Conservation (phyloP, 2,113 vertebrate species). For the Pongo abelii region DNA sequence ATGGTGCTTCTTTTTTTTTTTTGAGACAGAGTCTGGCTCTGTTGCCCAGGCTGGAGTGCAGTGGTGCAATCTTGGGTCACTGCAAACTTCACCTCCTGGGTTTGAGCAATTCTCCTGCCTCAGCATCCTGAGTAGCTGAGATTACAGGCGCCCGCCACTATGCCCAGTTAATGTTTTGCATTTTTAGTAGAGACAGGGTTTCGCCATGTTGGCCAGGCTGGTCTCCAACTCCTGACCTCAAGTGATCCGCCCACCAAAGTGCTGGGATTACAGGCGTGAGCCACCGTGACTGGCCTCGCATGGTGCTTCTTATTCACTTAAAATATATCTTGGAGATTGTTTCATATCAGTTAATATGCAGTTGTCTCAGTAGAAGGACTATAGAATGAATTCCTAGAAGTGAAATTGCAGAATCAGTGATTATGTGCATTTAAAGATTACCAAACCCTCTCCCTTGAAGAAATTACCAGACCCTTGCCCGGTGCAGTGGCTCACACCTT, state of each 20-base stretch:
- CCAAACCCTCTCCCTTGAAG: neutral
- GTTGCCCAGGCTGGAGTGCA: neutral
- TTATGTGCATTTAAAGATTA: conserved; percentile 20
- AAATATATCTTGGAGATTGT: neutral
- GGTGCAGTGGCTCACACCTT: no score
- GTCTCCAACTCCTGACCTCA: no score
- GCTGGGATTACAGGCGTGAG: no score
- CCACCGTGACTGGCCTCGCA: neutral
- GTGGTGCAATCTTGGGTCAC: neutral
- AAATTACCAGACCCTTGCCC: neutral
- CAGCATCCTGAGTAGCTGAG: no score
- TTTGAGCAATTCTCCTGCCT: neutral
- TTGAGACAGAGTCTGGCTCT: neutral
- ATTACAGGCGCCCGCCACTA: no score
- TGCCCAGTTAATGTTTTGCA: no score
- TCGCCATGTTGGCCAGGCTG: no score
- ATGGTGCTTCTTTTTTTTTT: neutral
- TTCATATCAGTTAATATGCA: conserved; percentile 26
- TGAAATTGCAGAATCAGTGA: neutral
- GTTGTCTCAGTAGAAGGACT: conserved; percentile 20
- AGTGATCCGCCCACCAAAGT: no score
- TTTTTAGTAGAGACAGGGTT: no score
- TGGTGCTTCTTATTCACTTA: neutral
- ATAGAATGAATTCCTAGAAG: conserved; percentile 40
- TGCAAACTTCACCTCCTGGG: neutral